phyloP scores from a whole-genome alignment of 2,113 vertebrate genomes.

The Plestiodon gilberti region DNA sequence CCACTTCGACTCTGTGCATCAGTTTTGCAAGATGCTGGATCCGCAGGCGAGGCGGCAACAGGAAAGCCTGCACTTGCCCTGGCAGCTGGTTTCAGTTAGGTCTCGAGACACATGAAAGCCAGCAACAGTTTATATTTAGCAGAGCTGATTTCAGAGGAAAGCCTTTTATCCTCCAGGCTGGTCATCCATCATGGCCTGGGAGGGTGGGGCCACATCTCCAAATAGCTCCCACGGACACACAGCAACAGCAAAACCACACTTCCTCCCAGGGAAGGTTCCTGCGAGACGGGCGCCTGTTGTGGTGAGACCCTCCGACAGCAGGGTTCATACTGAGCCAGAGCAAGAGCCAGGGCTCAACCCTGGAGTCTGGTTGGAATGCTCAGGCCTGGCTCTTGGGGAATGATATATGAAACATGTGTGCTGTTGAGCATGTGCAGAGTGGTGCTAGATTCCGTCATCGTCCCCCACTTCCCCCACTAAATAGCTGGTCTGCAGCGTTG shows the following conservation, averaged over 20 bases:
- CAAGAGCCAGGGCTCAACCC: not conserved
- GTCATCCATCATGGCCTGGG: conserved; percentile 38
- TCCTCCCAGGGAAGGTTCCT: conserved; percentile 19
- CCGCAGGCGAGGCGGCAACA: not conserved
- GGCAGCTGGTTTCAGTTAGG: conserved; percentile 34
- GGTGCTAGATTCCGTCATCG: not conserved
- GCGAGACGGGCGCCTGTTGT: conserved; percentile 29
- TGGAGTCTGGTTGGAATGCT: not conserved
- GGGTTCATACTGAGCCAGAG: conserved; percentile 2
- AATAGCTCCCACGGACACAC: conserved; percentile 39
- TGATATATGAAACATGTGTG: not conserved
- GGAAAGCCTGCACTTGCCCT: not conserved
- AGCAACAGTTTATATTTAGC: conserved; percentile 32
- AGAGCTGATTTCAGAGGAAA: conserved; percentile 29
- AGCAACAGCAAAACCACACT: conserved; percentile 33
- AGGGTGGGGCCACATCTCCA: conserved; percentile 33
- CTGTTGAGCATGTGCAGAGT: not conserved
- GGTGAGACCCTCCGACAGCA: conserved; percentile 16
- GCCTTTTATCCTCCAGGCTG: conserved; percentile 35
- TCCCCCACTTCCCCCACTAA: no score
- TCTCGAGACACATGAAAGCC: conserved; percentile 32
- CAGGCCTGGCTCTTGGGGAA: not conserved
- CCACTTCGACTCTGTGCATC: not conserved
- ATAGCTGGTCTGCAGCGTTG: no score
- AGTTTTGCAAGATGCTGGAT: not conserved